Base-by-base conservation (phyloP, 2,888 invertebrate genomes). In the Spisula solida region DNA sequence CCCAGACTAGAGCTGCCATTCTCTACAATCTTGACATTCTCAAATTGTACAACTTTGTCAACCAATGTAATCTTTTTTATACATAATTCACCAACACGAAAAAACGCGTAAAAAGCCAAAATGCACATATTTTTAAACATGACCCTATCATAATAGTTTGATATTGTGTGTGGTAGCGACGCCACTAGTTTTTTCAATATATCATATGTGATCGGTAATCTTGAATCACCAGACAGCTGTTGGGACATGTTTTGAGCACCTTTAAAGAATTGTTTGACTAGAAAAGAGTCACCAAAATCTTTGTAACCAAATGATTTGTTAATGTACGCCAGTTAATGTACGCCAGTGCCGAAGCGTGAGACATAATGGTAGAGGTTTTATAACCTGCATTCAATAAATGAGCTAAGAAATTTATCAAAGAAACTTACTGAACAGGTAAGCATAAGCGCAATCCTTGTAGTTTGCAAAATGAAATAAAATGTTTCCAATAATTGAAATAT, bases 201-300 rank as follows among this genome's bases (percentile, higher is more conserved):
- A 1, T n/a, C 29, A 12, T 51, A 31, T 12, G 86, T 70, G 14
- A 86, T 82, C 18, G 86, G 81, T 41, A 82, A 47, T 14, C 86
- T 31, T 18, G 82, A 25, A 48, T 86, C 86, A 10, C 47, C 41
- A 25, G 10, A 1, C 18, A 14, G 1, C 0, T 0, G 5, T 41
- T 12, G 29, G 8, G 34, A 29, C 34, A 82, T 18, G 41, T 82
- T 82, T 56, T 47, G 18, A 34, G 41, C 18, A 6, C 86, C 86
- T 48, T 86, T 81, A n/a, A 85, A 31, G 29, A 85, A 80, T 41
- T 85, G 80, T 47, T 80, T 85, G 10, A 86, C 60, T 8, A 86
- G 10, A 31, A 81, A 86, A 0, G 86, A 86, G 1, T 81, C 70
- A 66, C n/a, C 51, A 41, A 66, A 66, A 48, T 86, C 86, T 29